phyloP scores from a whole-genome alignment of 2,113 vertebrate species.

The Podocnemis expansa region DNA sequence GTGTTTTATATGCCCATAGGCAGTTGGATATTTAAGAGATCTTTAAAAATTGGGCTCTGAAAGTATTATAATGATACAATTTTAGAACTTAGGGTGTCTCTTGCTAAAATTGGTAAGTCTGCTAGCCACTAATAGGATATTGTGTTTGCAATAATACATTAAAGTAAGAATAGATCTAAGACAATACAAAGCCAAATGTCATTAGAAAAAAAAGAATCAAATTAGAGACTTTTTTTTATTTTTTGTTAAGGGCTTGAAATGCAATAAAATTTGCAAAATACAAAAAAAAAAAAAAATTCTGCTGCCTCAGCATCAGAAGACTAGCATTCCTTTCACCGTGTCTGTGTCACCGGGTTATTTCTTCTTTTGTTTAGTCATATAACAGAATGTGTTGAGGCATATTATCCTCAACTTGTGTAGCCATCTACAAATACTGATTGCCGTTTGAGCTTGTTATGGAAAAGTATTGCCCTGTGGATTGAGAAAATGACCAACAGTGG shows the following conservation, averaged over 20 bases:
- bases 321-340: constrained; percentile 31
- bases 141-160: constrained; percentile 38
- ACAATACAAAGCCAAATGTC: constrained; percentile 36
- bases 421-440: constrained; percentile 63
- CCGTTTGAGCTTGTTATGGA: constrained; percentile 81
- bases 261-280: constrained; percentile 59
- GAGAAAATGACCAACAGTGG: constrained; percentile 80
- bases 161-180: constrained; percentile 52
- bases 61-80: constrained; percentile 41
- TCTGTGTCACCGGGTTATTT: constrained; percentile 57
- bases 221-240: constrained; percentile 49
- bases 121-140: constrained; percentile 52
- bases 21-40: constrained; percentile 24
- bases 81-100: constrained; percentile 41
- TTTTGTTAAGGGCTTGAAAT: constrained; percentile 37
- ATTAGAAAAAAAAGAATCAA: constrained; percentile 53
- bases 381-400: constrained; percentile 63
- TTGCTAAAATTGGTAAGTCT: constrained; percentile 45
- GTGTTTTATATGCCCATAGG: constrained; percentile 12
- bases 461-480: constrained; percentile 82
- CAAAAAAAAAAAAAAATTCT: constrained; percentile 51
- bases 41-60: not conserved
- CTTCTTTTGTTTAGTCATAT: constrained; percentile 72
- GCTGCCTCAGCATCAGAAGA: constrained; percentile 44
- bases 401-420: constrained; percentile 62